phyloP scores from a whole-genome alignment of 37 sponge, comb jelly and placozoan genomes.

The Hexactinellida sp. region DNA sequence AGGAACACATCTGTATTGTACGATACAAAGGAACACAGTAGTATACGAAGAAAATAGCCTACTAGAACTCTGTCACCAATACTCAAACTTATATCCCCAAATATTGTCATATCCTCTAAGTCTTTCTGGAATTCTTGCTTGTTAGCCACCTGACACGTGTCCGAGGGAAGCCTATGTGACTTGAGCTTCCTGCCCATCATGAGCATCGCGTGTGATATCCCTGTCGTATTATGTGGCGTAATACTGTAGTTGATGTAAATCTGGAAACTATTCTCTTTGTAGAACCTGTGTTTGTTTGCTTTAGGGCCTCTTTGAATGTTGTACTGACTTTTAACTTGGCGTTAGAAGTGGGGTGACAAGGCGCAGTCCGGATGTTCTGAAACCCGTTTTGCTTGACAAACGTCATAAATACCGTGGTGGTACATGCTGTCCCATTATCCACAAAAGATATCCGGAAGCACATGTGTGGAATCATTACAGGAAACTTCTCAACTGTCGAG shows the following conservation, averaged over 20 bases:
- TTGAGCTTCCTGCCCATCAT: no score
- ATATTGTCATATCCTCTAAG: not conserved
- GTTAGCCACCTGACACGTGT: not conserved
- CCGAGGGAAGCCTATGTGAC: not conserved
- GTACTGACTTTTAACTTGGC: no score
- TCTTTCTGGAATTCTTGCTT: not conserved
- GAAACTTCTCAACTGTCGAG: not conserved
- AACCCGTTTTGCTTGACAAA: no score
- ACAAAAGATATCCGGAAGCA: not conserved
- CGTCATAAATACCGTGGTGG: not conserved
- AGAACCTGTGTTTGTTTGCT: no score
- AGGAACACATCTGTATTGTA: not conserved
- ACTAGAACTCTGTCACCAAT: not conserved
- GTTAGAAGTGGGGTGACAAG: no score
- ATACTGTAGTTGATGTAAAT: not conserved
- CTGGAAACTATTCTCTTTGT: not conserved
- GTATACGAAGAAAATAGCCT: not conserved
- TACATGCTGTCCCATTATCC: conserved; percentile 1
- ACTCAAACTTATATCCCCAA: not conserved
- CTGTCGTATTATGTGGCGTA: not conserved
- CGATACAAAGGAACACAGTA: not conserved
- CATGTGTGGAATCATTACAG: not conserved
- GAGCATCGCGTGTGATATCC: not conserved
- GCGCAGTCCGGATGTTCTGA: no score
- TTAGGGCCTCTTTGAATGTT: conserved; percentile 2